These are phyloP conservation scores for Morphnarchus princeps DNA, from an alignment of 2,113 vertebrate genomes.

Conservation along the genomic window DNA sequence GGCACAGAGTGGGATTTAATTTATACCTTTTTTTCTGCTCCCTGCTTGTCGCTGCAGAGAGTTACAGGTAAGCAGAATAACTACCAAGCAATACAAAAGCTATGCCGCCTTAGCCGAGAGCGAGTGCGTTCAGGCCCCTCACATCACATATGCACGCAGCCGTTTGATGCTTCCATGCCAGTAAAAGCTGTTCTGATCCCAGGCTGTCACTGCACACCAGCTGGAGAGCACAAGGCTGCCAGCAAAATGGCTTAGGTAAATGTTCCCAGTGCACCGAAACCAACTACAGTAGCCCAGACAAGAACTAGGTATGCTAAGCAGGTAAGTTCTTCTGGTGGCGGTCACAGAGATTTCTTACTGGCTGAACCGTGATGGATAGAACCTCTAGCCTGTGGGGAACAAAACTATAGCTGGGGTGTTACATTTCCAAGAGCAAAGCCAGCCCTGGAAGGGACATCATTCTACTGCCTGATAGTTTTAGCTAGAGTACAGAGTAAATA, in stretches of 20 bases:
- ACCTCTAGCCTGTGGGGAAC: not conserved
- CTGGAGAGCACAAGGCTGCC: not conserved
- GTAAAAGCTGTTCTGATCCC: not conserved
- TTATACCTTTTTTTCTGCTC: not conserved
- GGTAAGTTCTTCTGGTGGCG: not conserved
- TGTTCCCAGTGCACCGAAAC: accelerated
- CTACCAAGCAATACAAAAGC: not conserved
- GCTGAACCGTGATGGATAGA: not conserved
- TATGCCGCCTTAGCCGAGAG: not conserved
- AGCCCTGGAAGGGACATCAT: not conserved
- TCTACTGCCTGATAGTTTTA: not conserved
- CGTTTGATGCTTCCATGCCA: not conserved
- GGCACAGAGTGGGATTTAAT: not conserved
- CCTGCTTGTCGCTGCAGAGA: not conserved
- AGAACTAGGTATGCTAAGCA: not conserved
- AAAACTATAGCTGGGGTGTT: not conserved
- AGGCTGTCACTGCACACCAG: not conserved
- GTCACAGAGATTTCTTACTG: not conserved
- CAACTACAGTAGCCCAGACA: not conserved
- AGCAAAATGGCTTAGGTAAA: too few relatives aligned
- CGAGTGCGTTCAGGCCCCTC: not conserved
- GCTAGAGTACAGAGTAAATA: not conserved
- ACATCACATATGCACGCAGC: not conserved
- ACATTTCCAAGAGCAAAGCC: not conserved
- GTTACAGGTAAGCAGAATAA: not conserved